Conservation (phyloP, 2,888 invertebrate species). For the Lepidocyrtinus sp. region DNA sequence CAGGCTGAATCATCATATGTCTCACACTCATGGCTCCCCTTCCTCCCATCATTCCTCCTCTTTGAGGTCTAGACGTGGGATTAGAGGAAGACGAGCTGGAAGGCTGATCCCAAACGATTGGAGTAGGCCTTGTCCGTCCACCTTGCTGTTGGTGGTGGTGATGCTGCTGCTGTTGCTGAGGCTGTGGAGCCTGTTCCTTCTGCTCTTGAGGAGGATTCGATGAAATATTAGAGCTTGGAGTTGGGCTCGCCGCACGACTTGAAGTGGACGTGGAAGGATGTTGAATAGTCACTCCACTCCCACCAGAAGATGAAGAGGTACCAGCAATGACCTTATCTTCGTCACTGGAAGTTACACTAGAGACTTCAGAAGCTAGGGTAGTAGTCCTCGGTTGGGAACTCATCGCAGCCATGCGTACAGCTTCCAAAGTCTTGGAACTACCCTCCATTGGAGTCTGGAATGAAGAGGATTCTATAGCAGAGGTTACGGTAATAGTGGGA, state of each 20-base stretch:
- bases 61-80: conserved; percentile 31
- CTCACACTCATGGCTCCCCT: conserved; percentile 43
- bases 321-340: conserved; percentile 65
- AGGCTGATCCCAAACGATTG: conserved; percentile 70
- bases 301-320: conserved; percentile 17
- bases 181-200: conserved; percentile 47
- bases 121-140: conserved; percentile 64
- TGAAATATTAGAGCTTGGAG: conserved; percentile 59
- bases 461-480: conserved; percentile 60
- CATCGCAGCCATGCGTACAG: conserved; percentile 30
- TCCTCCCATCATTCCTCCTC: conserved; percentile 45
- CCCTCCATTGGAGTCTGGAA: conserved; percentile 40
- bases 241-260: conserved; percentile 65
- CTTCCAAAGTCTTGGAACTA: conserved; percentile 35
- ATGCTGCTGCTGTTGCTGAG: conserved; percentile 51
- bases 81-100: conserved; percentile 63
- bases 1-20: conserved; percentile 46
- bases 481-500: conserved; percentile 63
- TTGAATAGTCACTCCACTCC: conserved; percentile 55
- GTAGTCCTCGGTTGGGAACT: conserved; percentile 34
- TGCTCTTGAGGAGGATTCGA: conserved; percentile 41
- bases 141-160: conserved; percentile 53
- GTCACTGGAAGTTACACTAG: conserved; percentile 67
- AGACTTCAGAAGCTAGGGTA: conserved; percentile 53
- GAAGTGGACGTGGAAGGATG: conserved; percentile 63